These are phyloP conservation scores for Barnardius zonarius DNA, from an alignment of 2,113 vertebrate species.

Conservation along the genomic window DNA sequence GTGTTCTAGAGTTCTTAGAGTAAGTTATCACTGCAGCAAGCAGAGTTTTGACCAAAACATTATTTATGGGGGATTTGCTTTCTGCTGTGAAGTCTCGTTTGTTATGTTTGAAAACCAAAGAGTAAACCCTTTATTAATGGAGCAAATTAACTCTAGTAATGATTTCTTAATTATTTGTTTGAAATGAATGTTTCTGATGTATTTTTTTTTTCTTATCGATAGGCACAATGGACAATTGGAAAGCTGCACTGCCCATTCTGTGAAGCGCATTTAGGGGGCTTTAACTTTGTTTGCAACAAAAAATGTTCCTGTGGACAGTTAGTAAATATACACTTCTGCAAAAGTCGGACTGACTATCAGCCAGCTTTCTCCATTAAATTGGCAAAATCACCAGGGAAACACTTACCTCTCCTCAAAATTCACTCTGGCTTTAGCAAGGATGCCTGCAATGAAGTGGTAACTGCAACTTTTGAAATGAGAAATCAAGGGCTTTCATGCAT, in stretches of 20 bases:
- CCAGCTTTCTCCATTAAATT: conserved; percentile 56
- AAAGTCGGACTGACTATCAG: conserved; percentile 79
- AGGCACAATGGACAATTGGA: conserved; percentile 82
- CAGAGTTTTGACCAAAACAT: neutral
- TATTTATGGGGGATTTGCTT: neutral
- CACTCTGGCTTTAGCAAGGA: conserved; percentile 44
- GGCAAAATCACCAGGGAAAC: conserved; percentile 65
- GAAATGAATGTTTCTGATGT: conserved; percentile 53
- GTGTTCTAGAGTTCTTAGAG: conserved; percentile 24
- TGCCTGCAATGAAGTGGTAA: neutral
- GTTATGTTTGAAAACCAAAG: conserved; percentile 46
- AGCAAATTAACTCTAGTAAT: neutral
- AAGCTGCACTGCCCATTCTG: conserved; percentile 83
- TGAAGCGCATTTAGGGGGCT: conserved; percentile 78
- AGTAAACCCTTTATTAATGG: neutral
- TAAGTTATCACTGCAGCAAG: neutral
- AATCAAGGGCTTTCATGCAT: conserved; percentile 41
- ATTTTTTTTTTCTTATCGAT: conserved; percentile 73
- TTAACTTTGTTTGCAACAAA: conserved; percentile 84
- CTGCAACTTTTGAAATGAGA: conserved; percentile 42
- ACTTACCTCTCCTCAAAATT: conserved; percentile 30
- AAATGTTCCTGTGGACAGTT: conserved; percentile 81
- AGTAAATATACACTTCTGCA: conserved; percentile 79
- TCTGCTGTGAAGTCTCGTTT: neutral
- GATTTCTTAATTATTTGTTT: conserved; percentile 49